Conservation (phyloP, 1,140 invertebrate species). For the Drosophila burlai region DNA sequence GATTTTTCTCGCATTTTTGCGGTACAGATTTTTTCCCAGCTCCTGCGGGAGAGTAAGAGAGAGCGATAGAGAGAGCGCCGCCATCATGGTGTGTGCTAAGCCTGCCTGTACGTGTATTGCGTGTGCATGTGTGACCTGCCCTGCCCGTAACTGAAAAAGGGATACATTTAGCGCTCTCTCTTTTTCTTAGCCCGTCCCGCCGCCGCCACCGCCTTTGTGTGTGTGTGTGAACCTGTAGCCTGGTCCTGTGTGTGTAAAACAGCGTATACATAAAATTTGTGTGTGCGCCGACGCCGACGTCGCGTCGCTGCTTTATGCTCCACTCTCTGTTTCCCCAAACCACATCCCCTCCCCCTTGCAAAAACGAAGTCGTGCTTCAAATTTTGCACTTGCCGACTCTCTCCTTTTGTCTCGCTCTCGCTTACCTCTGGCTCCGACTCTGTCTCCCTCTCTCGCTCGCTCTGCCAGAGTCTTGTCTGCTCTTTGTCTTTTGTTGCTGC, state of each 20-base stretch:
- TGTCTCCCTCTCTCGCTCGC: conserved; percentile 28
- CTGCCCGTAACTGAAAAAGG: conserved; percentile 74
- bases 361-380: conserved; percentile 74
- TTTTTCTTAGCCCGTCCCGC: conserved; percentile 53
- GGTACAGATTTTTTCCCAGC: conserved; percentile 77
- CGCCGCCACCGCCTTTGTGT: conserved; percentile 20
- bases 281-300: conserved; percentile 77
- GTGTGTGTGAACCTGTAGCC: conserved; percentile 77
- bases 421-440: conserved; percentile 7
- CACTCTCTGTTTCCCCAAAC: conserved; percentile 20
- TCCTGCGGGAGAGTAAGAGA: conserved; percentile 47
- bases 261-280: conserved; percentile 84
- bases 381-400: conserved; percentile 78
- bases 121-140: conserved; percentile 65
- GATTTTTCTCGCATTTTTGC: conserved; percentile 67
- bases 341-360: conserved; percentile 21
- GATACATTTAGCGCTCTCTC: conserved; percentile 77
- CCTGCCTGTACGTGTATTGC: conserved; percentile 44
- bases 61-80: conserved; percentile 58
- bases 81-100: conserved; percentile 82
- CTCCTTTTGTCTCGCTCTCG: conserved; percentile 43
- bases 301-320: conserved; percentile 50
- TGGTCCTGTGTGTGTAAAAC: conserved; percentile 67
- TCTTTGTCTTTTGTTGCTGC: conserved; percentile 80
- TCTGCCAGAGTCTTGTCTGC: conserved; percentile 39